Evolutionary conservation across 2,888 invertebrate species (phyloP).

Genomic region (Thereva unica): DNA sequence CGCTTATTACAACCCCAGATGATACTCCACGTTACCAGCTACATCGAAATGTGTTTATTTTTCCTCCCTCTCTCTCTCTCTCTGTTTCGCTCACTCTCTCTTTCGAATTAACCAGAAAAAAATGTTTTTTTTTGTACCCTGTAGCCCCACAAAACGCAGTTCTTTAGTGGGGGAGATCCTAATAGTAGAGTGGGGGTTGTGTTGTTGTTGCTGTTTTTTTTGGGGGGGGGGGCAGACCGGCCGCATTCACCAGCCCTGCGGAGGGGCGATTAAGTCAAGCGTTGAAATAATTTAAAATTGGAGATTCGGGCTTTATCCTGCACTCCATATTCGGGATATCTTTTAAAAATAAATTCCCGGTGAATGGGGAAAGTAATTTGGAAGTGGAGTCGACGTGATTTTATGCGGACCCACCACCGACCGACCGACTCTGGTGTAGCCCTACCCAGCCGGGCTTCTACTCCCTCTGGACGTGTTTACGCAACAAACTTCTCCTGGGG

Average conservation of each 20-base stretch:
- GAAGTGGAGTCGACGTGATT: conserved; percentile 25
- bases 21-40: too few relatives aligned
- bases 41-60: too few relatives aligned
- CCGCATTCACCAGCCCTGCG: not conserved
- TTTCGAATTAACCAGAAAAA: not conserved
- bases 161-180: too few relatives aligned
- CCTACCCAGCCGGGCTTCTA: too few relatives aligned
- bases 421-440: too few relatives aligned
- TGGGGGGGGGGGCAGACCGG: not conserved
- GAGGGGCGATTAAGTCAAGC: conserved; percentile 26
- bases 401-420: not conserved
- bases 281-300: conserved; percentile 26
- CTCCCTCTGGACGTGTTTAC: too few relatives aligned
- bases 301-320: conserved; percentile 16
- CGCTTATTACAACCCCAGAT: too few relatives aligned
- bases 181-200: not conserved
- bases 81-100: too few relatives aligned
- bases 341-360: not conserved
- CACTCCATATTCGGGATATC: conserved; percentile 4
- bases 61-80: too few relatives aligned
- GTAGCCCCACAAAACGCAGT: too few relatives aligned
- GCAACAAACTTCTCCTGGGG: not conserved
- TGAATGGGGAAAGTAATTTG: conserved; percentile 20
- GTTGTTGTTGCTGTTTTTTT: not conserved
- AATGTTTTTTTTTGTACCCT: not conserved